Percentiles rank a stretch among this genome's conserved stretches.
Conservation (phyloP, 2,113 vertebrate species). For the Brachirus orientalis region DNA sequence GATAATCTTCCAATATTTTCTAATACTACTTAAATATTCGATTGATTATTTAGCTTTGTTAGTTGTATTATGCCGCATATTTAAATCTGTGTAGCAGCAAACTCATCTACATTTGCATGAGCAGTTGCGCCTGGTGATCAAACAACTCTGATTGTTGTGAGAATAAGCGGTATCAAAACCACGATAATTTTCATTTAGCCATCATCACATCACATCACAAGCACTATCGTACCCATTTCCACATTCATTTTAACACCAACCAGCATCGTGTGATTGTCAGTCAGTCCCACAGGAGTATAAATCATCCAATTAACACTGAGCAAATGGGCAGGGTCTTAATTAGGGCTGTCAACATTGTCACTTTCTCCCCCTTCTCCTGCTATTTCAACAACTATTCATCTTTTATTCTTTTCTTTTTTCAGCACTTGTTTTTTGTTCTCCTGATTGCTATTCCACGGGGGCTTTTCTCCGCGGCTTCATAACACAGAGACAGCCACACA, state of each 20-base stretch:
- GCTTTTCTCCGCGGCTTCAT: conserved; percentile 23
- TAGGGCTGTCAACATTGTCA: conserved; percentile 63
- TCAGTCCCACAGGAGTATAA: conserved; percentile 66
- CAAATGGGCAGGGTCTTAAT: conserved; percentile 78
- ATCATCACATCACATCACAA: conserved; percentile 36
- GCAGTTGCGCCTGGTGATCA: conserved; percentile 13
- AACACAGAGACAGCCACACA: conserved; percentile 13
- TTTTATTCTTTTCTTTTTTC: conserved; percentile 44
- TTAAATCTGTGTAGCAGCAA: no score
- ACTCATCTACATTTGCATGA: not conserved
- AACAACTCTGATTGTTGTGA: conserved; percentile 27
- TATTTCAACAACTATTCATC: conserved; percentile 72
- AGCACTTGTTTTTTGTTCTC: conserved; percentile 61
- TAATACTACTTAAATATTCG: not conserved
- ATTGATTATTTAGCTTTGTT: not conserved
- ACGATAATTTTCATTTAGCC: conserved; percentile 35
- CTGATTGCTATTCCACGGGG: conserved; percentile 69
- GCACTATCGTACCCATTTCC: conserved; percentile 34
- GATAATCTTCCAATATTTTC: not conserved
- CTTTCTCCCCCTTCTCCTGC: conserved; percentile 33
- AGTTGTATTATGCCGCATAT: not conserved
- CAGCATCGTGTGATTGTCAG: conserved; percentile 69
- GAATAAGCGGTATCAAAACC: conserved; percentile 30
- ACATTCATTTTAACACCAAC: conserved; percentile 54
- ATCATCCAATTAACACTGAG: conserved; percentile 75